Conservation (phyloP, 1,140 invertebrate species). For the Caenorhabditis tropicalis region DNA sequence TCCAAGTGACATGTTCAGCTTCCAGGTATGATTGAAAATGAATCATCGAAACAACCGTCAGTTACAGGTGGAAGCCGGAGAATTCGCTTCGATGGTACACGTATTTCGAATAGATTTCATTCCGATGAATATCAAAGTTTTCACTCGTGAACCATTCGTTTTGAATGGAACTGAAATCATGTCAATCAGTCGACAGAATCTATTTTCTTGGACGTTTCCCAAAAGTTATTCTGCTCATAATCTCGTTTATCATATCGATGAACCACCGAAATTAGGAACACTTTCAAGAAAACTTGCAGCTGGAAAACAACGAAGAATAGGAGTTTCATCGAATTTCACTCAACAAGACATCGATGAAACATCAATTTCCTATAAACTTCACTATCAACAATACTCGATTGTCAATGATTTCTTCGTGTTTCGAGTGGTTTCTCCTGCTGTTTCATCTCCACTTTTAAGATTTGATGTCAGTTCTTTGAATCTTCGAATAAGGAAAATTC, state of each 20-base stretch:
- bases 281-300: slow-evolving; percentile 60
- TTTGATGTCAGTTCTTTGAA: slow-evolving; percentile 21
- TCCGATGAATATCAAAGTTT: slow-evolving; percentile 68
- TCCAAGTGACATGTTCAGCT: slow-evolving; percentile 63
- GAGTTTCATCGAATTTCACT: slow-evolving; percentile 71
- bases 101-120: slow-evolving; percentile 67
- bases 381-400: slow-evolving; percentile 68
- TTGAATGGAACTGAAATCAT: slow-evolving; percentile 67
- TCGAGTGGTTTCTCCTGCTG: slow-evolving; percentile 66
- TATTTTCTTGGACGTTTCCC: slow-evolving; percentile 70
- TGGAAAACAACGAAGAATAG: slow-evolving; percentile 63
- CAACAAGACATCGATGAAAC: slow-evolving; percentile 69
- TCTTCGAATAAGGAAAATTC: not conserved
- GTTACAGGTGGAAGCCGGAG: slow-evolving; percentile 63
- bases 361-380: slow-evolving; percentile 65
- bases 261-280: slow-evolving; percentile 70
- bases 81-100: slow-evolving; percentile 61
- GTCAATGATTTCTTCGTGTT: slow-evolving; percentile 71
- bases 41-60: not conserved
- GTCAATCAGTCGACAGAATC: slow-evolving; percentile 56
- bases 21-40: slow-evolving; percentile 58
- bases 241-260: slow-evolving; percentile 67
- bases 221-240: slow-evolving; percentile 59
- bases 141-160: slow-evolving; percentile 64
- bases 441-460: slow-evolving; percentile 59